Conservation (phyloP, 1,140 invertebrate genomes). For the Halesus radiatus region DNA sequence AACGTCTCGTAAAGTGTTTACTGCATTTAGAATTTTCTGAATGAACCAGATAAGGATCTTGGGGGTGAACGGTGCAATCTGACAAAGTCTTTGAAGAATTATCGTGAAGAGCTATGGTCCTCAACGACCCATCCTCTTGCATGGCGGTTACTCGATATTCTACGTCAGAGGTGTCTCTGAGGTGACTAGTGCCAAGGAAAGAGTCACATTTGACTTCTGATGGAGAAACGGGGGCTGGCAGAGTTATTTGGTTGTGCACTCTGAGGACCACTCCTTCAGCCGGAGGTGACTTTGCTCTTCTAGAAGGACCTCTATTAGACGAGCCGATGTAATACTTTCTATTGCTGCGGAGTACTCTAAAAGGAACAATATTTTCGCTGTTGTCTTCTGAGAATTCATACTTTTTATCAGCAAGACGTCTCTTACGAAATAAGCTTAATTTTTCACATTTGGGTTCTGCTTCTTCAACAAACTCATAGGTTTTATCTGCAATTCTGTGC, state of each 20-base stretch:
- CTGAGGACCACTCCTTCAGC: conserved; percentile 65
- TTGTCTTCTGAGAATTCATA: conserved; percentile 92
- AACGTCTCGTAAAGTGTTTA: conserved; percentile 68
- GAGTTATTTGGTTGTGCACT: conserved; percentile 67
- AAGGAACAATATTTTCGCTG: conserved; percentile 86
- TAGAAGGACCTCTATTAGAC: conserved; percentile 60
- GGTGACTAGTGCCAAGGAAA: conserved; percentile 58
- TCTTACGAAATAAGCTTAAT: conserved; percentile 83
- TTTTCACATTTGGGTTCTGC: conserved; percentile 85
- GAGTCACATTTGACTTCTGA: conserved; percentile 60
- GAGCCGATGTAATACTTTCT: conserved; percentile 68
- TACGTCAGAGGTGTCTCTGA: conserved; percentile 62
- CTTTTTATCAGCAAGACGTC: conserved; percentile 89
- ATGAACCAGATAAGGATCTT: conserved; percentile 69
- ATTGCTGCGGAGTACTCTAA: conserved; percentile 72
- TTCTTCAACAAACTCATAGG: conserved; percentile 89
- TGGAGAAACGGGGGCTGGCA: conserved; percentile 61
- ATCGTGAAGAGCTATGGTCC: conserved; percentile 68
- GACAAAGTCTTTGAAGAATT: conserved; percentile 69
- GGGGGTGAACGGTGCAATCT: conserved; percentile 65
- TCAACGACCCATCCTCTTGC: conserved; percentile 68
- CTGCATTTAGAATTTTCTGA: conserved; percentile 69
- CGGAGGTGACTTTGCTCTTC: conserved; percentile 65
- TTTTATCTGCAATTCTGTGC: conserved; percentile 79
- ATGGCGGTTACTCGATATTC: conserved; percentile 69